Base-by-base conservation (phyloP, 35 echinoderm and acorn worm species). In the Hemicentrotus pulcherrimus region DNA sequence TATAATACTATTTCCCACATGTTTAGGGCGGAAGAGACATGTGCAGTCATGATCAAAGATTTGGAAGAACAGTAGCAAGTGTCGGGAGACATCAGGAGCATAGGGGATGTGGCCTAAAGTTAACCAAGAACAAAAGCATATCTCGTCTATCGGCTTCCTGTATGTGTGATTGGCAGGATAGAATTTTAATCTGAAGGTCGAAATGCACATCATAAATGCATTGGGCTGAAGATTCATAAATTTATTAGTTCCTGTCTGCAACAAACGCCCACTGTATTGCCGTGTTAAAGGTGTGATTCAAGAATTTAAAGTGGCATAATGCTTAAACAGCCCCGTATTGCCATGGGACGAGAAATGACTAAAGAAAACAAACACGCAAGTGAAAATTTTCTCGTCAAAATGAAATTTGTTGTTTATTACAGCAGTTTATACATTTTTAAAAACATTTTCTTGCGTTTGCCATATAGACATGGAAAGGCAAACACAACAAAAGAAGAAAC, bases 211-310 rank as follows among this genome's bases (percentile, higher is more conserved):
- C 88, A 90, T 28, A 78, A 78, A 78, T 28, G 2, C 65, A 78
- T 78, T 78, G 65, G 88, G 88, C 32, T 45, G 88, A 45, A 47
- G 32, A 90, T 33, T 90, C 88, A 90, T 15, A 15, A 90, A 90
- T 90, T 47, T 45, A 90, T 90, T 90, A 90, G 88, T 90, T 90
- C 88, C 88, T 90, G 88, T 90, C 32, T 33, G 88, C 24, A 90
- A 47, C 31, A 90, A 90, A 90, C 88, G 32, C 88, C 88, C 32
- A 90, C 46, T 4, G 22, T 22, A 78, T n/a, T 78, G 65, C 65
- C 19, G 19, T 28, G 65, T 78, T 78, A 78, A 78, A 78, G 65
- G 65, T 78, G 28, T 28, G 19, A 78, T 78, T 78, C 2, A 78
- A 41, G 19, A 28, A 78, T 78, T n/a, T n/a, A 78, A 78, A 78